Evolutionary conservation across 2,797 vertebrate species (phyloP).

Genomic region (Leptatherina wallacei): DNA sequence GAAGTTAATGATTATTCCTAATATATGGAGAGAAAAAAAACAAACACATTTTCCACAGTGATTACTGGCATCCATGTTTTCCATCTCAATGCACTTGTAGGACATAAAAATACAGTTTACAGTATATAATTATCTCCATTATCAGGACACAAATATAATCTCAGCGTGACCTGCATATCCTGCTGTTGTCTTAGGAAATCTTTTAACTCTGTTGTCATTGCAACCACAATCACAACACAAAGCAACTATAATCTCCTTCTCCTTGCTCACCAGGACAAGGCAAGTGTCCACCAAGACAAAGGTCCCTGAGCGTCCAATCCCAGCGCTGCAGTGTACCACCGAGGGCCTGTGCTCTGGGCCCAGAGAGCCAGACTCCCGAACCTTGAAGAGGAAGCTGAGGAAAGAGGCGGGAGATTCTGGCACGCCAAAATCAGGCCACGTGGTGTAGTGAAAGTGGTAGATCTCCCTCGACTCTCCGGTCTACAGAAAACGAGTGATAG

Average conservation of each 20-base stretch:
- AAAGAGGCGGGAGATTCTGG: constrained; percentile 97
- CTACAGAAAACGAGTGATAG: constrained; percentile 71
- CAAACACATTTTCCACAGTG: not conserved
- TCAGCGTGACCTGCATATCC: constrained; percentile 1
- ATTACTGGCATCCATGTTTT: constrained; percentile 3
- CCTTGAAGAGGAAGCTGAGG: constrained; percentile 96
- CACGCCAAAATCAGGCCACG: constrained; percentile 98
- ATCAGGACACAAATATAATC: not conserved
- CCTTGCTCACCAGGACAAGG: constrained; percentile 90
- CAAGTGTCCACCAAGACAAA: constrained; percentile 96
- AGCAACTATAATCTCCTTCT: not conserved
- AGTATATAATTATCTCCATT: constrained; percentile 19
- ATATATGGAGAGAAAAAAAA: not conserved
- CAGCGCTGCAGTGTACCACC: constrained; percentile 95
- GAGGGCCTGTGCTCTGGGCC: constrained; percentile 88
- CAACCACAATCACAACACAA: not conserved
- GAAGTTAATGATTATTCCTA: not conserved
- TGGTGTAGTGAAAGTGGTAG: constrained; percentile 98
- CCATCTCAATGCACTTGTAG: not conserved
- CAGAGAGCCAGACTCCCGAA: constrained; percentile 92
- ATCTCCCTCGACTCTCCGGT: constrained; percentile 90
- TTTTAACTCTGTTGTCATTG: constrained; percentile 1
- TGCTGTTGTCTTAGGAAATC: constrained; percentile 1
- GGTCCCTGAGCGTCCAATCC: constrained; percentile 94
- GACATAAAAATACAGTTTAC: not conserved